Conservation (phyloP, 2,888 invertebrate species). For the Drosophila tripunctata region DNA sequence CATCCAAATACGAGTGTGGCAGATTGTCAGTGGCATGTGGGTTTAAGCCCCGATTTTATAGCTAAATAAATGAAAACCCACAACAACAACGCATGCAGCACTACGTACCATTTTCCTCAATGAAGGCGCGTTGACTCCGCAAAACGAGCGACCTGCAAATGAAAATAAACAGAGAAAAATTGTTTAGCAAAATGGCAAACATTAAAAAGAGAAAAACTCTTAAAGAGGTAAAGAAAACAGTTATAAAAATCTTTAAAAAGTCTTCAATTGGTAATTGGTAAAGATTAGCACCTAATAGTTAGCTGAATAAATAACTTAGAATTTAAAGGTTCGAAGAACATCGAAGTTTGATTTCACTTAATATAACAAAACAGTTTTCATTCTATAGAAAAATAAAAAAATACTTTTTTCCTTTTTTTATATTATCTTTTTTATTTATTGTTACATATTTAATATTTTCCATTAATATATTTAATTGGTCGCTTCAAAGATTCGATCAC, state of each 20-base stretch:
- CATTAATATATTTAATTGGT: no score
- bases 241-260: background rate
- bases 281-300: background rate
- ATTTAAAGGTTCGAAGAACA: background rate
- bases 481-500: no score
- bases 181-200: slow-evolving; percentile 12
- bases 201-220: background rate
- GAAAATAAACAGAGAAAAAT: slow-evolving; percentile 30
- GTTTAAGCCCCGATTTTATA: slow-evolving; percentile 52
- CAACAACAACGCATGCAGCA: slow-evolving; percentile 32
- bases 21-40: slow-evolving; percentile 59
- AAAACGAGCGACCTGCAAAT: slow-evolving; percentile 83
- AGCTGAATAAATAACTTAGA: background rate
- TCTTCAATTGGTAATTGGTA: no score
- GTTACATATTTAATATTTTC: no score
- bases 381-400: no score
- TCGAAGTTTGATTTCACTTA: no score
- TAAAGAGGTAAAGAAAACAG: background rate
- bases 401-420: no score
- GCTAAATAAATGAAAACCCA: slow-evolving; percentile 55
- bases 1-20: slow-evolving; percentile 46
- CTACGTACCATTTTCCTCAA: slow-evolving; percentile 83
- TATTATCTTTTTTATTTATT: no score
- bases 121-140: slow-evolving; percentile 82
- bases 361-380: no score